phyloP scores from a whole-genome alignment of 1,140 invertebrate genomes.

The Cotesia vestalis region DNA sequence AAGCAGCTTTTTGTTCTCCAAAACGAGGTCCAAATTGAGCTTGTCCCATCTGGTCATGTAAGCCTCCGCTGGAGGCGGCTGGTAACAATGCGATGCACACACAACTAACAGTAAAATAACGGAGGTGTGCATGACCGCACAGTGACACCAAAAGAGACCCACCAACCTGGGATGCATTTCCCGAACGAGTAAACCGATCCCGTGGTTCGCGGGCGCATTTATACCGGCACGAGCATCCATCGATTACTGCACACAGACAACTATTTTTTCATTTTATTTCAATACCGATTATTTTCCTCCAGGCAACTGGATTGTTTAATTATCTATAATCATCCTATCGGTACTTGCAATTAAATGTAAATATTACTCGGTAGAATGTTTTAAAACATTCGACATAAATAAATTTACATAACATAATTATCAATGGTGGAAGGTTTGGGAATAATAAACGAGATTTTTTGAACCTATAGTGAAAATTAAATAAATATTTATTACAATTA shows the following conservation, averaged over 20 bases:
- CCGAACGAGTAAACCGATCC: slow-evolving; percentile 39
- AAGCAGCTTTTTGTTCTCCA: slow-evolving; percentile 67
- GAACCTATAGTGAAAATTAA: no score
- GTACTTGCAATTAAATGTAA: slow-evolving; percentile 1
- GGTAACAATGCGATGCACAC: slow-evolving; percentile 24
- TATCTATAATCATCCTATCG: slow-evolving; percentile 1
- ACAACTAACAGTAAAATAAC: slow-evolving; percentile 18
- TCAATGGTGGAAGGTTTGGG: no score
- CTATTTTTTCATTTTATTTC: no score
- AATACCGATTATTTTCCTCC: no score
- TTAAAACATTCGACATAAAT: no score
- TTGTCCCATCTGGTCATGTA: slow-evolving; percentile 65
- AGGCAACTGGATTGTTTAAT: no score
- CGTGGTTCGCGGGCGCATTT: slow-evolving; percentile 32
- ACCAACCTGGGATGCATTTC: slow-evolving; percentile 37
- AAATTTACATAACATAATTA: no score
- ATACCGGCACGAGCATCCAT: slow-evolving; percentile 23
- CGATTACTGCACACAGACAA: no score
- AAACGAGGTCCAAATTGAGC: slow-evolving; percentile 67
- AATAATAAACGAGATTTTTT: no score
- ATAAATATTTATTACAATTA: no score
- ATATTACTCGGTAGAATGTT: no score
- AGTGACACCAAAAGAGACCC: background rate
- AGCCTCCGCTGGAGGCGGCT: slow-evolving; percentile 38
- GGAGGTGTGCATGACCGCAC: slow-evolving; percentile 33